These are phyloP conservation scores for Spinus pinus DNA, from an alignment of 2,797 vertebrate genomes.

Conservation along the genomic window DNA sequence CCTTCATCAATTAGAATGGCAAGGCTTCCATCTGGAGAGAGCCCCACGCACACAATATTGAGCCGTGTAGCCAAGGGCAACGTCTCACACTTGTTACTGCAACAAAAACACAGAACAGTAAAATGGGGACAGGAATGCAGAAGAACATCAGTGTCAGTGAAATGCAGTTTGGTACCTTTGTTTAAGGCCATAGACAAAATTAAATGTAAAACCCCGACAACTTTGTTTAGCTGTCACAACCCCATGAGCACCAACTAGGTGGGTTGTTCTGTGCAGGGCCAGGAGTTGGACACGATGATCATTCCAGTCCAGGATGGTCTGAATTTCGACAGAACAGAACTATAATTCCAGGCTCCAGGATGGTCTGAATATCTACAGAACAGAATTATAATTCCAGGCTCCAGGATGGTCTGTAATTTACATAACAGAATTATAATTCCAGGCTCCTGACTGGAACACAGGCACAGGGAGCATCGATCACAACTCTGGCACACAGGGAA, in stretches of 20 bases:
- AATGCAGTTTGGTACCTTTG: rapidly evolving
- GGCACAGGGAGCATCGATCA: rapidly evolving
- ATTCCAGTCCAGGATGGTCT: background rate
- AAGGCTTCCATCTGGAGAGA: slow-evolving; percentile 88
- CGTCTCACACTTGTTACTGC: slow-evolving; percentile 92
- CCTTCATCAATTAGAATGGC: slow-evolving; percentile 95
- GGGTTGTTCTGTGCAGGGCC: background rate
- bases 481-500: rapidly evolving
- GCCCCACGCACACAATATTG: slow-evolving; percentile 89
- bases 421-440: rapidly evolving
- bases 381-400: too few relatives aligned
- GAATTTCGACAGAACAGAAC: rapidly evolving
- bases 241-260: rapidly evolving
- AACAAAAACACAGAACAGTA: background rate
- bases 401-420: rapidly evolving
- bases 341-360: background rate
- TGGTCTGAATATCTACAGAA: rapidly evolving
- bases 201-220: rapidly evolving
- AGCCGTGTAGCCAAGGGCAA: slow-evolving; percentile 85
- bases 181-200: background rate
- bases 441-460: background rate
- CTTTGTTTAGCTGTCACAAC: background rate
- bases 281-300: background rate
- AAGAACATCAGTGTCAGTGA: background rate
- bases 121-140: rapidly evolving